phyloP scores from a whole-genome alignment of 1,140 invertebrate species.

The Glomeris maerens region DNA sequence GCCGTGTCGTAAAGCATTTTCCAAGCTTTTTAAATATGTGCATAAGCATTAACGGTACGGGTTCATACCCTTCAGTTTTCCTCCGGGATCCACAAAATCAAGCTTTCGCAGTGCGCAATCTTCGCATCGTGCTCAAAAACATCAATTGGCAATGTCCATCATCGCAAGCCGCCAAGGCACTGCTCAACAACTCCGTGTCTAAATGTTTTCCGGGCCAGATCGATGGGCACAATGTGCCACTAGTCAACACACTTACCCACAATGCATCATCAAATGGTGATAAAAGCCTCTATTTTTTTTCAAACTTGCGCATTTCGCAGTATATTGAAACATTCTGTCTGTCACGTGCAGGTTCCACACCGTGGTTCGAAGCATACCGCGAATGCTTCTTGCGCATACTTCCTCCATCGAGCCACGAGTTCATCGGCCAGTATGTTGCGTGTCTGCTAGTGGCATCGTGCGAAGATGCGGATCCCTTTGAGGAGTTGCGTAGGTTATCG shows the following conservation, averaged over 20 bases:
- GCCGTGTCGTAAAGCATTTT: too few relatives aligned
- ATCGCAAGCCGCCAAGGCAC: slow-evolving; percentile 63
- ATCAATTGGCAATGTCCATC: slow-evolving; percentile 64
- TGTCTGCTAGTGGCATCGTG: slow-evolving; percentile 70
- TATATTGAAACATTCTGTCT: not conserved
- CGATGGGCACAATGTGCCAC: not conserved
- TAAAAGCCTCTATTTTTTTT: not conserved
- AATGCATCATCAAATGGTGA: not conserved
- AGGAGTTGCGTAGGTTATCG: slow-evolving; percentile 55
- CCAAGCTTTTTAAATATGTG: too few relatives aligned
- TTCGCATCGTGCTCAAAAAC: slow-evolving; percentile 66
- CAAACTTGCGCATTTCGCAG: not conserved
- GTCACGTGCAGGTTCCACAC: slow-evolving; percentile 43
- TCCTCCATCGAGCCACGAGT: slow-evolving; percentile 87
- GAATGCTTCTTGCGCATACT: slow-evolving; percentile 78
- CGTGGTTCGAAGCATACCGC: slow-evolving; percentile 95
- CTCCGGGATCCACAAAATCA: slow-evolving; percentile 68
- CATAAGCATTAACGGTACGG: too few relatives aligned
- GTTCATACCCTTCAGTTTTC: slow-evolving; percentile 58
- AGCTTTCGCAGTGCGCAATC: slow-evolving; percentile 52
- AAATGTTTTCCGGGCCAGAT: not conserved
- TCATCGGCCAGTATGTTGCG: slow-evolving; percentile 80
- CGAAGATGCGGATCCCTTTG: slow-evolving; percentile 59
- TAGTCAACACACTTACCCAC: not conserved
- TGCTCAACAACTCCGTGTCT: slow-evolving; percentile 66